Evolutionary conservation across 2,113 vertebrate genomes (phyloP).

Genomic region (Sialia sialis): DNA sequence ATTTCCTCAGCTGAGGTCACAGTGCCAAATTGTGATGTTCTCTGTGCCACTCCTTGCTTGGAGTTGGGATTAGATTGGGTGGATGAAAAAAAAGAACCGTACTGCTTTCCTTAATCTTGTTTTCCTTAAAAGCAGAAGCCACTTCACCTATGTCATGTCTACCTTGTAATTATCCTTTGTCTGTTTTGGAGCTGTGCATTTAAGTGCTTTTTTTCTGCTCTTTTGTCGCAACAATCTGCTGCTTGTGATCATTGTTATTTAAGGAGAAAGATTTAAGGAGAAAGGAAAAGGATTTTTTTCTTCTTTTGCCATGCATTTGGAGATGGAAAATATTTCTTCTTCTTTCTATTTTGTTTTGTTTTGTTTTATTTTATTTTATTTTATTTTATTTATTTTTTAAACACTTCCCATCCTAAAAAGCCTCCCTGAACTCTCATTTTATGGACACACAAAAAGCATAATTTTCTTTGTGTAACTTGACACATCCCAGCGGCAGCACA

Average conservation of each 20-base stretch:
- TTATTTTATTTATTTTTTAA: neutral
- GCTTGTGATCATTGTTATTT: slow-evolving; percentile 54
- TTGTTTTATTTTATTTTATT: too few species aligned
- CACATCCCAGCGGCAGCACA: slow-evolving; percentile 55
- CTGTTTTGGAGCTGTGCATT: slow-evolving; percentile 37
- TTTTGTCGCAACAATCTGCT: slow-evolving; percentile 26
- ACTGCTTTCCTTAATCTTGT: neutral
- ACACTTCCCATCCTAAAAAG: slow-evolving; percentile 57
- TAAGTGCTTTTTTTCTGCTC: slow-evolving; percentile 49
- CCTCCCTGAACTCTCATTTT: slow-evolving; percentile 62
- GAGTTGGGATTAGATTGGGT: neutral
- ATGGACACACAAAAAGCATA: slow-evolving; percentile 59
- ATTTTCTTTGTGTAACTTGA: slow-evolving; percentile 65
- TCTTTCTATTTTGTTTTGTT: too few species aligned
- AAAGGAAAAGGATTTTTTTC: slow-evolving; percentile 26
- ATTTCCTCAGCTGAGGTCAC: neutral
- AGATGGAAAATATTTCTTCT: neutral
- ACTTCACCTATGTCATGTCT: slow-evolving; percentile 21
- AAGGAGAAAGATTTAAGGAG: slow-evolving; percentile 11
- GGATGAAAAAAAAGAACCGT: neutral
- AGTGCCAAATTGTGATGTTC: neutral
- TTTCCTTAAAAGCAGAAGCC: slow-evolving; percentile 55
- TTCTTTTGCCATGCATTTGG: slow-evolving; percentile 31
- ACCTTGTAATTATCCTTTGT: slow-evolving; percentile 47
- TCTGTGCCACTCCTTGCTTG: neutral